These are phyloP conservation scores for Lamellibrachia satsuma DNA, from an alignment of 2,888 invertebrate genomes.

Conservation along the genomic window DNA sequence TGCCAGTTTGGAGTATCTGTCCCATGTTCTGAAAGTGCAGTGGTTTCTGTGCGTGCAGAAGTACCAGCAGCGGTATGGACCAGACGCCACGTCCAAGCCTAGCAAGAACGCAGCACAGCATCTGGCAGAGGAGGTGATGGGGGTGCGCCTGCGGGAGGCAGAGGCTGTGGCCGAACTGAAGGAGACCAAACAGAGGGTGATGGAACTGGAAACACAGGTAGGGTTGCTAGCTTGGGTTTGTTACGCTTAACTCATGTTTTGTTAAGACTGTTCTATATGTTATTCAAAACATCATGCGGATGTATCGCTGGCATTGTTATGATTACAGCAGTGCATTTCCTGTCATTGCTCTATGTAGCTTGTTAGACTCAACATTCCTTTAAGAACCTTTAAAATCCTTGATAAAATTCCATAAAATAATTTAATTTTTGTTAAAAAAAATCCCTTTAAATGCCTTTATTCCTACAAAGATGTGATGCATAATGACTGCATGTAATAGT, in stretches of 20 bases:
- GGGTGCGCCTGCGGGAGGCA: slow-evolving; percentile 90
- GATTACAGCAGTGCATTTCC: no score
- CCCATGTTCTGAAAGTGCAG: background rate
- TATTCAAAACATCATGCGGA: background rate
- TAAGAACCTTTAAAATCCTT: no score
- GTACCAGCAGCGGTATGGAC: slow-evolving; percentile 69
- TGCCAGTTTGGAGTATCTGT: background rate
- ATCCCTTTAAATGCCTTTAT: no score
- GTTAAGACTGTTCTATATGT: background rate
- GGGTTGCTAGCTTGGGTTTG: background rate
- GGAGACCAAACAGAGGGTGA: slow-evolving; percentile 89
- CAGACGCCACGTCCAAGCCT: slow-evolving; percentile 73
- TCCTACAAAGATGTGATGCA: no score
- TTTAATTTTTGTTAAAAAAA: no score
- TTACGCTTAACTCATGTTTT: background rate
- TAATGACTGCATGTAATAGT: no score
- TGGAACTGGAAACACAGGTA: slow-evolving; percentile 94
- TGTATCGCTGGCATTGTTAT: no score
- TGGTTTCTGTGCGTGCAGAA: slow-evolving; percentile 33
- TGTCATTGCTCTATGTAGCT: no score
- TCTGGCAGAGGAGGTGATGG: slow-evolving; percentile 94
- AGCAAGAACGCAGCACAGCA: slow-evolving; percentile 69
- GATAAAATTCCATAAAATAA: no score
- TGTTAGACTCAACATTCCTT: no score
- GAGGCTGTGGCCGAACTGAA: slow-evolving; percentile 93